These are phyloP conservation scores for Sarcophaga peregrina DNA, from an alignment of 1,140 invertebrate species.

Conservation along the genomic window DNA sequence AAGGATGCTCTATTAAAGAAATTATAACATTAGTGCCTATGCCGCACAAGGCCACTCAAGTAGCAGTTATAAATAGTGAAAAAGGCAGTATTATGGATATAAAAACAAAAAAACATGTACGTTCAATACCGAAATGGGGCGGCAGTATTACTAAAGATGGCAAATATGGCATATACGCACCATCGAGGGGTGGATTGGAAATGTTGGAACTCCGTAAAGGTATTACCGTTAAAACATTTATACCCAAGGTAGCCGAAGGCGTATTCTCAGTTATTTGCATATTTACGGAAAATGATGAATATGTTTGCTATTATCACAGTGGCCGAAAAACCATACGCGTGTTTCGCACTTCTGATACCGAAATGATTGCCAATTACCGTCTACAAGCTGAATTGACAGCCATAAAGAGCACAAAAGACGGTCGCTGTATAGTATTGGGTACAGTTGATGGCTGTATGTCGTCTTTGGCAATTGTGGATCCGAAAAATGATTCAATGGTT, in stretches of 20 bases:
- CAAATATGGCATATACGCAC: slow-evolving; percentile 93
- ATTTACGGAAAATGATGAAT: slow-evolving; percentile 94
- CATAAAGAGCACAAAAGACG: slow-evolving; percentile 84
- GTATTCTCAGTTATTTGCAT: slow-evolving; percentile 95
- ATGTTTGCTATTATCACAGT: slow-evolving; percentile 97
- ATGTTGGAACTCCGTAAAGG: slow-evolving; percentile 88
- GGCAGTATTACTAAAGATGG: slow-evolving; percentile 86
- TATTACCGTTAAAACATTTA: slow-evolving; percentile 83
- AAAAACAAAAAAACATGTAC: slow-evolving; percentile 80
- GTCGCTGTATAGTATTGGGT: slow-evolving; percentile 84
- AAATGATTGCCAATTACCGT: slow-evolving; percentile 92
- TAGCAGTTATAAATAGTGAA: slow-evolving; percentile 89
- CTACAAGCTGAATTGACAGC: slow-evolving; percentile 91
- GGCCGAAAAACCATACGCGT: slow-evolving; percentile 88
- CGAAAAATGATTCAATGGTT: slow-evolving; percentile 73
- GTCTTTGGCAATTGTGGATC: slow-evolving; percentile 90
- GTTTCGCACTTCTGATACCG: slow-evolving; percentile 87
- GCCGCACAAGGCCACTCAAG: slow-evolving; percentile 83
- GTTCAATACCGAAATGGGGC: slow-evolving; percentile 84
- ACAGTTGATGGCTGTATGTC: slow-evolving; percentile 95
- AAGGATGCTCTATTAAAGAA: slow-evolving; percentile 76
- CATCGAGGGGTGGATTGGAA: slow-evolving; percentile 91
- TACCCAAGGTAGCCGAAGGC: slow-evolving; percentile 93
- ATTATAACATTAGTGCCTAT: slow-evolving; percentile 77
- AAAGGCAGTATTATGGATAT: slow-evolving; percentile 90